Evolutionary conservation across 2,797 vertebrate species (phyloP), one percentile per base, ranked within the genome.

Genomic region (Platalea minor): DNA sequence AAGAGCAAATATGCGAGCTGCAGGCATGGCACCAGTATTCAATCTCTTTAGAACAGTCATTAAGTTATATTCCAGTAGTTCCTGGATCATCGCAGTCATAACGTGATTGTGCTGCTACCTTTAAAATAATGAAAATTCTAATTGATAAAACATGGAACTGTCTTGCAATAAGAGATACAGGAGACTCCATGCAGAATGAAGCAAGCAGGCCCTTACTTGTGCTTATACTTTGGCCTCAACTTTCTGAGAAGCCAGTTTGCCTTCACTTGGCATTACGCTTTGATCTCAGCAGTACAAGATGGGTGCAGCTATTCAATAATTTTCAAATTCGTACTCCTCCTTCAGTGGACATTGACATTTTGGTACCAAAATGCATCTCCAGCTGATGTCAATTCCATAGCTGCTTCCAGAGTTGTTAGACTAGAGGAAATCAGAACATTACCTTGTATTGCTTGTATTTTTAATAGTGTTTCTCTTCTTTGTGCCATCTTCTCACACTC

Each of bases 201-300:
- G 51, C 17, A 60, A 88, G 26, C 33, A 50, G 57, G 23, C 25
- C 29, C 39, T 78, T 87, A 41, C 24, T 76, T 11, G 2, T 51
- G 33, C 35, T 79, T 86, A 14, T 8, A 5, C 35, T 78, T 85
- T 28, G 50, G 31, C 37, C 75, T 67, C n/a, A 51, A 4, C 53
- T 67, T 93, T 77, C 64, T 25, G 39, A 88, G 70, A 69, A 81
- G 45, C 35, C 70, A 64, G 3, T 82, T 96, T 92, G n/a, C 29
- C n/a, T 84, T 92, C 74, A 31, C 25, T 74, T 2, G 5, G 26
- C 21, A 9, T 73, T 84, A 53, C 2, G 2, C 45, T 92, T 84
- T 65, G 17, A 70, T 64, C 45, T 81, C 53, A 56, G 37, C 25
- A 16, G 53, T 50, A 77, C 26, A 45, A 37, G 53, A 45, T 46